Conservation (phyloP, 2,113 vertebrate species). For the Leptocoma aspasia region DNA sequence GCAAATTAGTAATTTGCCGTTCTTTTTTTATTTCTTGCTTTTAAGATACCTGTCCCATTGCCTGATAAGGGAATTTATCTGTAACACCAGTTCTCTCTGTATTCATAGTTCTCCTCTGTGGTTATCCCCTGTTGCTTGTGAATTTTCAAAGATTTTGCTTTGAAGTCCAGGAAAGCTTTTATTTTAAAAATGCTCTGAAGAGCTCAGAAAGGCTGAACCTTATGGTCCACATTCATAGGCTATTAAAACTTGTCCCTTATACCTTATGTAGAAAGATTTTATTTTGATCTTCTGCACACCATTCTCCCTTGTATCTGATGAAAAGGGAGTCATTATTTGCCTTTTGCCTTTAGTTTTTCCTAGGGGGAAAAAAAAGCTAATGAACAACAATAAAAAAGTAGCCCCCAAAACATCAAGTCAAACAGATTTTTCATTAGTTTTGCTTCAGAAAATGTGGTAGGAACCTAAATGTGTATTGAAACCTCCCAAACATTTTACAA, state of each 20-base stretch:
- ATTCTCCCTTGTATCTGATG: not conserved
- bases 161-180: conserved; percentile 31
- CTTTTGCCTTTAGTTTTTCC: not conserved
- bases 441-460: not conserved
- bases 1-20: not conserved
- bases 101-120: not conserved
- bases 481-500: not conserved
- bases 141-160: conserved; percentile 11
- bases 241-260: not conserved
- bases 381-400: not conserved
- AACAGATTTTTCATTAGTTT: not conserved
- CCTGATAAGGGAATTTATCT: conserved; percentile 22
- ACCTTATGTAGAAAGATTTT: not conserved
- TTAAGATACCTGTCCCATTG: not conserved
- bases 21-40: not conserved
- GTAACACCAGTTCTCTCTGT: not conserved
- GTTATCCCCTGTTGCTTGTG: not conserved
- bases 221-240: not conserved
- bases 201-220: not conserved
- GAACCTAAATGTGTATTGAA: not conserved
- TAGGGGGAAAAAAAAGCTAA: not conserved
- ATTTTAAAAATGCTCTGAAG: conserved; percentile 18
- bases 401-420: not conserved
- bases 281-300: not conserved
- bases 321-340: not conserved